Evolutionary conservation across 2,113 vertebrate species (phyloP).

Genomic region (Colinus virginianus): DNA sequence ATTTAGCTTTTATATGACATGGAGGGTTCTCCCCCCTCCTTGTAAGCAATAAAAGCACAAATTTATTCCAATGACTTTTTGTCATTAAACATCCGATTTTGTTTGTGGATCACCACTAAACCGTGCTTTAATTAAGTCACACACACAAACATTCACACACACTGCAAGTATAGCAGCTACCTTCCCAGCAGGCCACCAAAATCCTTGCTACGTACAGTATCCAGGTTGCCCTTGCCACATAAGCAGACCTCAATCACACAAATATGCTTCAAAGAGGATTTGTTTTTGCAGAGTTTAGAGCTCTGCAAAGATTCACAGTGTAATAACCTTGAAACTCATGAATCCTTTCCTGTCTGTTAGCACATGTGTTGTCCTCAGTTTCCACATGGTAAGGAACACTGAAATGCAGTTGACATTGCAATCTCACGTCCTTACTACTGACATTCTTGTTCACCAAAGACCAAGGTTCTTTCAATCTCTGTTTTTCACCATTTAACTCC

Average conservation of each 20-base stretch:
- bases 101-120: constrained; percentile 62
- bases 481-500: neutral
- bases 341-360: neutral
- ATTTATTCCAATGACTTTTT: constrained; percentile 75
- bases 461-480: neutral
- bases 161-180: constrained; percentile 25
- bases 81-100: constrained; percentile 67
- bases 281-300: constrained; percentile 40
- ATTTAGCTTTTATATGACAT: constrained; percentile 77
- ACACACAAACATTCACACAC: neutral
- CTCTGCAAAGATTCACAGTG: neutral
- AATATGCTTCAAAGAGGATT: constrained; percentile 64
- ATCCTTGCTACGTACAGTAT: constrained; percentile 12
- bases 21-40: constrained; percentile 61
- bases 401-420: neutral
- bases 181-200: constrained; percentile 53
- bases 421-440: neutral
- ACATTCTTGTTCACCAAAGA: neutral
- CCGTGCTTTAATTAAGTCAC: constrained; percentile 24
- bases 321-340: constrained; percentile 51
- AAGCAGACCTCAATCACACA: constrained; percentile 51
- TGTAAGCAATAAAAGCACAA: constrained; percentile 73
- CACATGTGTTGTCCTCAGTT: neutral
- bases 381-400: neutral
- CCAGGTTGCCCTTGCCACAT: constrained; percentile 57